Percentiles rank a stretch among this genome's conserved stretches.
Conservation (phyloP, 92 coral and sea anemone species). For the Porites cylindrica region DNA sequence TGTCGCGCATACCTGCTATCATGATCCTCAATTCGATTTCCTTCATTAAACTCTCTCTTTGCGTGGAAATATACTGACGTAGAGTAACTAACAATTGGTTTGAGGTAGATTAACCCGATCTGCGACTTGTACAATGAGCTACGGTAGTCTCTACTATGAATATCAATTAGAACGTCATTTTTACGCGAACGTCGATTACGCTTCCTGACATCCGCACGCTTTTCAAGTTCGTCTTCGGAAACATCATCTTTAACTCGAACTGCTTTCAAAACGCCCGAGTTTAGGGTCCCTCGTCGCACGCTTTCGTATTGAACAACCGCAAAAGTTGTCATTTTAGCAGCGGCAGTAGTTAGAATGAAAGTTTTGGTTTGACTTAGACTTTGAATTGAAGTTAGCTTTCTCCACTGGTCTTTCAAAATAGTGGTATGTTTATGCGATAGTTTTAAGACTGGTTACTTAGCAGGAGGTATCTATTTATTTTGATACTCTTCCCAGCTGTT, state of each 20-base stretch:
- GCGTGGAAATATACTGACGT: conserved; percentile 44
- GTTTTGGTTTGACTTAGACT: background rate
- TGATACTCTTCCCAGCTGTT: conserved; percentile 8
- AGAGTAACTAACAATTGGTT: conserved; percentile 30
- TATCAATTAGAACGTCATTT: background rate
- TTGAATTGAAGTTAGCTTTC: background rate
- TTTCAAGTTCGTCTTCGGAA: background rate
- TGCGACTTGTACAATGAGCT: background rate
- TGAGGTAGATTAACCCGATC: conserved; percentile 42
- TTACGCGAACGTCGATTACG: background rate
- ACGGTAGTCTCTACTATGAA: no score
- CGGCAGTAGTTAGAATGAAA: background rate
- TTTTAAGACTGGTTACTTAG: background rate
- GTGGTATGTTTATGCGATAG: conserved; percentile 11
- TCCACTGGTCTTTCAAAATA: background rate
- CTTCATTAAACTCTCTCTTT: background rate
- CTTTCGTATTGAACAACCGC: conserved; percentile 6
- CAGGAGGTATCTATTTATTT: background rate
- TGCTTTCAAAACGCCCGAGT: background rate
- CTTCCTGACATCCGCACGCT: background rate
- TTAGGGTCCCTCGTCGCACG: background rate
- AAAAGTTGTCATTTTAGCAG: conserved; percentile 27
- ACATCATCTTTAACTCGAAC: background rate
- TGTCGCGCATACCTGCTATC: conserved; percentile 9
- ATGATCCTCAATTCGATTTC: background rate